Percentiles rank a stretch among this genome's conserved stretches.
Conservation (phyloP, 2,797 vertebrate species). For the Geotria australis region DNA sequence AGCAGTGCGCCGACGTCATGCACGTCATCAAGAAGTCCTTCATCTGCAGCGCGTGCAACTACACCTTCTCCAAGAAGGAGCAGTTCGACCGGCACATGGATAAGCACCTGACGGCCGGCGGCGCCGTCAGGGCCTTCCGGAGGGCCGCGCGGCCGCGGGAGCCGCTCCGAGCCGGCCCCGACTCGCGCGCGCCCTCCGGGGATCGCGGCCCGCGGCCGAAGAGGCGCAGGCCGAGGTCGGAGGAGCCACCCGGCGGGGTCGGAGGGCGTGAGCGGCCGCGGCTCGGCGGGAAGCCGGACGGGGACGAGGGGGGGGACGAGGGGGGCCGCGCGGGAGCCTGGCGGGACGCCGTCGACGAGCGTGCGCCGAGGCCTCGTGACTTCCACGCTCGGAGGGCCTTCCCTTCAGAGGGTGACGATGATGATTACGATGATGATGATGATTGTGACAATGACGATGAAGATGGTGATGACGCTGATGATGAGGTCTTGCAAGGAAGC, state of each 20-base stretch:
- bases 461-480: no score
- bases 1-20: conserved; percentile 87
- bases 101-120: conserved; percentile 48
- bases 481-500: no score
- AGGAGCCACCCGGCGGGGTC: conserved; percentile 17
- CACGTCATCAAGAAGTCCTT: conserved; percentile 85
- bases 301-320: no score
- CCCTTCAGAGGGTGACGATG: no score
- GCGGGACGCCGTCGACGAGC: no score
- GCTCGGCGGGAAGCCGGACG: no score
- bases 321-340: no score
- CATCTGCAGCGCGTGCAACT: conserved; percentile 93
- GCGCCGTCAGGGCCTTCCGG: conserved; percentile 53
- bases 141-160: conserved; percentile 40
- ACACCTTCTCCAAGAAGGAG: conserved; percentile 93
- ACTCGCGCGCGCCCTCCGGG: conserved; percentile 12
- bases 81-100: conserved; percentile 97
- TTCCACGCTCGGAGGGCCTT: no score
- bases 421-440: no score
- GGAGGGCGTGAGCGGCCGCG: no score
- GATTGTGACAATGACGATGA: no score
- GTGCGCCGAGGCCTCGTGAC: no score
- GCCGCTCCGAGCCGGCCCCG: conserved; percentile 5
- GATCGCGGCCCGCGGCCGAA: conserved; percentile 6
- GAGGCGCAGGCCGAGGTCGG: background rate